These are phyloP conservation scores for Anas georgica DNA, from an alignment of 2,797 vertebrate species.

Conservation along the genomic window DNA sequence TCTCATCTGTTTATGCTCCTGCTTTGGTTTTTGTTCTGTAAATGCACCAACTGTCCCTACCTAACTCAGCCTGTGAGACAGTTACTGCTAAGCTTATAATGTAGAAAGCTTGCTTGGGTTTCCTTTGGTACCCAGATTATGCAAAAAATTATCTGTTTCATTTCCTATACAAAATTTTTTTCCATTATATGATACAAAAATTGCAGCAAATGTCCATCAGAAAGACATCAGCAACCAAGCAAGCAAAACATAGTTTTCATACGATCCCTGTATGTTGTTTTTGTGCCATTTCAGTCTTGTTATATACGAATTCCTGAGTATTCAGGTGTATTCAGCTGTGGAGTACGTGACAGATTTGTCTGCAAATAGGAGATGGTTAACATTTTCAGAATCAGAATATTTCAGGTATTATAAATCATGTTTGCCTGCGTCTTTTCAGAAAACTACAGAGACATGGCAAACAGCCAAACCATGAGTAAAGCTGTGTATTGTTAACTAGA, in stretches of 20 bases:
- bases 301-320: not conserved
- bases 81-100: not conserved
- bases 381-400: not conserved
- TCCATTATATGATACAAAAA: not conserved
- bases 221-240: not conserved
- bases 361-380: slow-evolving; percentile 22
- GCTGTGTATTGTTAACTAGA: not conserved
- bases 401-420: not conserved
- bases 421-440: slow-evolving; percentile 24
- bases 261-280: not conserved
- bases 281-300: not conserved
- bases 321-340: not conserved
- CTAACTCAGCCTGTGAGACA: not conserved
- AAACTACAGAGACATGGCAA: slow-evolving; percentile 30
- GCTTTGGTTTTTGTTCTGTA: not conserved
- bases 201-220: not conserved
- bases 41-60: not conserved
- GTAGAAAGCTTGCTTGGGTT: not conserved
- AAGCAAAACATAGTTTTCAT: not conserved
- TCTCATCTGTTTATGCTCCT: not conserved
- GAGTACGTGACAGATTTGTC: not conserved
- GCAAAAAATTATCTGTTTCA: not conserved
- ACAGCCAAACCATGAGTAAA: slow-evolving; percentile 25
- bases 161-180: not conserved
- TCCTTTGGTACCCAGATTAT: not conserved